A percentile compares a stretch with the other conserved stretches of the same genome.
Conservation (phyloP, 2,888 invertebrate genomes). For the Tenthredo amoena region DNA sequence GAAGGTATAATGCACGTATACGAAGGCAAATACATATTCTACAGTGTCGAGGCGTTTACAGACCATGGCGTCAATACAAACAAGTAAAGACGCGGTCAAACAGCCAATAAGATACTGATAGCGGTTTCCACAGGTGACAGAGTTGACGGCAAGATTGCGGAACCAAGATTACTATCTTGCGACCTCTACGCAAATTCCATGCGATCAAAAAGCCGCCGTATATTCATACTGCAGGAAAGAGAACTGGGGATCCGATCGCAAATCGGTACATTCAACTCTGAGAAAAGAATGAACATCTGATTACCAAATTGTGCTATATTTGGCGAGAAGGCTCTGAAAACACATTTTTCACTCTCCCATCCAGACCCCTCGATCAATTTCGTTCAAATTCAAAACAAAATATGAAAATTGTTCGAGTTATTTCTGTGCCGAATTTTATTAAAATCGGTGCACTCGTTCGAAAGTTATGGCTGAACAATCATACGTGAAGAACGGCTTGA, state of each 20-base stretch:
- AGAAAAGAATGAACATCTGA: background rate
- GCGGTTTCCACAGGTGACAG: conserved; percentile 40
- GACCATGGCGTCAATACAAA: background rate
- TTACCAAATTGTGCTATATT: background rate
- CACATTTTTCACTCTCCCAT: background rate
- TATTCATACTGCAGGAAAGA: background rate
- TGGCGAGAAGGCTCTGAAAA: too few species aligned
- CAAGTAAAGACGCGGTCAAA: conserved; percentile 30
- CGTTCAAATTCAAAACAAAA: background rate
- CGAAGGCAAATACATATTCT: background rate
- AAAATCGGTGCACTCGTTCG: background rate
- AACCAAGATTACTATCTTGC: conserved; percentile 27
- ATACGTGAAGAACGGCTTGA: background rate
- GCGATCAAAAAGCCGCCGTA: background rate
- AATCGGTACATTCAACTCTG: conserved; percentile 8
- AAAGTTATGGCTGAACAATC: background rate
- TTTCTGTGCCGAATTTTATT: background rate
- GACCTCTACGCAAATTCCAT: conserved; percentile 33
- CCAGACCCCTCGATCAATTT: background rate
- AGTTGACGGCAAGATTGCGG: conserved; percentile 36
- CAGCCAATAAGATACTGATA: conserved; percentile 36
- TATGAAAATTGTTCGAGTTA: background rate
- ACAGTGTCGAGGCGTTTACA: background rate
- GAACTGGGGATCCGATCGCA: background rate
- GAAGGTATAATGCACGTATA: background rate